These are phyloP conservation scores for Triplophysa siluroides DNA, from an alignment of 2,113 vertebrate species.

Conservation along the genomic window DNA sequence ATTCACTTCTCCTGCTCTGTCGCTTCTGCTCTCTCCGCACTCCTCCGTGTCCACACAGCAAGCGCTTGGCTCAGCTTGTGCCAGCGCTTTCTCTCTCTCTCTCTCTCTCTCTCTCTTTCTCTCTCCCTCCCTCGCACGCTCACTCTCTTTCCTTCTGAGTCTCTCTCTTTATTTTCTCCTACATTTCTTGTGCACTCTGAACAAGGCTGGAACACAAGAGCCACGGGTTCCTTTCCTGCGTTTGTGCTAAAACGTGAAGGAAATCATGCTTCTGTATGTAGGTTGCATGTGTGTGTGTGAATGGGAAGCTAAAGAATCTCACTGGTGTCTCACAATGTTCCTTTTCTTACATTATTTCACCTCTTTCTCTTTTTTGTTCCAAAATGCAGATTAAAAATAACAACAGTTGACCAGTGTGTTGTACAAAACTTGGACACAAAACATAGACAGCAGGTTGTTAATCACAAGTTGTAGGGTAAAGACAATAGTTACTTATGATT, in stretches of 20 bases:
- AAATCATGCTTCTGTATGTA: conserved; percentile 8
- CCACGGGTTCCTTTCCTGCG: neutral
- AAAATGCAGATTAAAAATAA: too few species aligned
- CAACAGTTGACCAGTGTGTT: too few species aligned
- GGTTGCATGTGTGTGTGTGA: neutral
- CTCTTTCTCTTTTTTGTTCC: neutral
- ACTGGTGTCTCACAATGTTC: conserved; percentile 1
- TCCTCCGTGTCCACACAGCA: conserved; percentile 63
- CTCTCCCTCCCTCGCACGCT: neutral
- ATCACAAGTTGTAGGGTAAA: too few species aligned
- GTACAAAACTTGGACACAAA: too few species aligned
- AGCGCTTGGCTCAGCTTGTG: conserved; percentile 57
- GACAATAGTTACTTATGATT: too few species aligned
- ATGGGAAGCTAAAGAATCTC: neutral
- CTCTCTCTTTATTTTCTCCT: neutral
- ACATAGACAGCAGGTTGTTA: too few species aligned
- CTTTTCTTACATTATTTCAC: neutral
- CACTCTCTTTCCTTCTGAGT: neutral
- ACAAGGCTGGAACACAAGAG: neutral
- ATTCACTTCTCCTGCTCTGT: conserved; percentile 54
- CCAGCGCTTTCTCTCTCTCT: conserved; percentile 51
- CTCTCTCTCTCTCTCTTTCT: neutral
- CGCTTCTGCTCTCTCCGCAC: conserved; percentile 64
- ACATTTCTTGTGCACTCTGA: neutral
- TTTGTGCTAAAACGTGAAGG: neutral